Base-by-base conservation (phyloP, 1,140 invertebrate genomes). In the Conopomorpha cramerella region DNA sequence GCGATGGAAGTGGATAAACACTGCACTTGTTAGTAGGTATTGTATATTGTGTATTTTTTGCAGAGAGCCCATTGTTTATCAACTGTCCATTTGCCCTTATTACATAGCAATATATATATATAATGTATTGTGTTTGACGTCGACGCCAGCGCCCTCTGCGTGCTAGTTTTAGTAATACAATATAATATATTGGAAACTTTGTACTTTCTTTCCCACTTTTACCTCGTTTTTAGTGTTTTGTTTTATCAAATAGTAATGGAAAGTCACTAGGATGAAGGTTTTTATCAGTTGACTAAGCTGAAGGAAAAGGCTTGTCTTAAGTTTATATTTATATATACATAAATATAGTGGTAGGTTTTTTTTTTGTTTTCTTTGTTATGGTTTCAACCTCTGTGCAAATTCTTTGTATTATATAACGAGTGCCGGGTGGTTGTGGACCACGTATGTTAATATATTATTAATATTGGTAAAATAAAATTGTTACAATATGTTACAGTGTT, bases 391-490 rank as follows among this genome's bases (percentile, higher is more conserved):
- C 53, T 51, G 61, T 66, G 62, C 36, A 72, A 67, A 70, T 68
- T 67, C 55, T 62, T 66, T 73, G 65, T 70, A 70, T 64, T 63
- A 70, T 72, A 68, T 63, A 66, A 68, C 62, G 56, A 68, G 62
- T 61, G 54, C 51, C 55, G 55, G 53, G 65, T 68, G 63, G 65
- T 54, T 55, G 39, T 48, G 62, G 65, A 68, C 68, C 68, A 68
- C 68, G 60, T 71, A 67, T 73, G 68, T 73, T 73, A 71, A 73
- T 73, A 71, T 73, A 73, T 73, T 73, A 70, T 66, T 70, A 68
- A 73, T 73, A 71, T 73, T 71, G 68, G 64, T 73, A 73, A 73
- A 73, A 73, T 73, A 68, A 71, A 36, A 70, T 70, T 71, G 70
- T 65, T 73, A 70, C 70, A 59, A 71, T 66, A 64, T 68, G 63